Evolutionary conservation across 2,113 vertebrate species (phyloP), one percentile per base, ranked within the genome.

Genomic region (Penelope pileata): DNA sequence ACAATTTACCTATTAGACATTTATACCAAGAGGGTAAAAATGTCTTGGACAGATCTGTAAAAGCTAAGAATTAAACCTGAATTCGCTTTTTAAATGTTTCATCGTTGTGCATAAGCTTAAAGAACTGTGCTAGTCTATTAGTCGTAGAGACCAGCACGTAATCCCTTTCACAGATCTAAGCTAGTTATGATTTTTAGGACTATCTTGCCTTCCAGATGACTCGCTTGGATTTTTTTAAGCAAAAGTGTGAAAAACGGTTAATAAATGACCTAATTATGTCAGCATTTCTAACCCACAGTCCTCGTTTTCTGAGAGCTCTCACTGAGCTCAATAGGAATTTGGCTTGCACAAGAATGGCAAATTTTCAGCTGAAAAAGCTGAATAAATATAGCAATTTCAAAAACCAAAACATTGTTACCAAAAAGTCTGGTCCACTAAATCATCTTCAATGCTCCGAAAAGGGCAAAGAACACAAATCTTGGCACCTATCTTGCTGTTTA

Each of bases 251-350:
- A 86, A 56, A 93, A 93, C 78, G 69, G 86, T 95, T 96, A 95
- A 93, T 93, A 96, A 96, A 84, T 73, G 73, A 84, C 83, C 92
- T 84, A 88, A 96, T 92, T 93, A 93, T 72, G 73, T 91, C 95
- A 96, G 90, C 62, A 64, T 88, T 64, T 86, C 95, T 73, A 16
- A 84, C 69, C 86, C 86, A 66, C 40, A 82, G 73, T 34, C 83
- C 86, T 96, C 83, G 14, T 21, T 56, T 83, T 72, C 88, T 78
- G 90, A 95, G 87, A 91, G 84, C 69, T 83, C 73, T 88, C 66
- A n/a, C 94, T 90, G 83, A 86, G 90, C 94, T 96, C 14, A 0
- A 26, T 3, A 83, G 90, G 90, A 97, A 93, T 94, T 94, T 88
- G 76, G 80, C 66, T 88, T 68, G 73, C 43, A 86, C 68, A 68